Evolutionary conservation across 2,888 invertebrate genomes (phyloP), one percentile per base, ranked within the genome.

Genomic region (Hypolimnas misippus): DNA sequence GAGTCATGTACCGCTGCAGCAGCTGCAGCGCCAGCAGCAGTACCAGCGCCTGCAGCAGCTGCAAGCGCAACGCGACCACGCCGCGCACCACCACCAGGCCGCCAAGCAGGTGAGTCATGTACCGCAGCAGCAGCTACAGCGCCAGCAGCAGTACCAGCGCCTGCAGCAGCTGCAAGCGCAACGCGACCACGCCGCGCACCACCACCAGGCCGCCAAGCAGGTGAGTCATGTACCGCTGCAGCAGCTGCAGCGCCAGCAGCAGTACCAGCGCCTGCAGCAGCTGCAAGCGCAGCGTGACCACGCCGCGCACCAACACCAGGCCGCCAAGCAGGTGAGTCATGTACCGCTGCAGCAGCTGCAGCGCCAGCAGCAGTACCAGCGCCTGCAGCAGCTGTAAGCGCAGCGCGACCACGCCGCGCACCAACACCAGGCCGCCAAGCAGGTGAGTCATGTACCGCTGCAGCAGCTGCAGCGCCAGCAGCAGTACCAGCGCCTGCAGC

Each of bases 101-200:
- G n/a, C n/a, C n/a, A n/a, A 12, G 33, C 33, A 8, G 33, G 33
- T 12, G 86, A 87, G 65, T 74, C 77, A 1, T n/a, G n/a, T n/a
- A n/a, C 83, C 90, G 62, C 78, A 90, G 64, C 89, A 89, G 75
- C 86, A 93, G 76, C 75, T 94, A 75, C 89, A 93, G 77, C 92
- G 94, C 1, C 94, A 94, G 67, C 94, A 94, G 82, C 95, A 95
- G 76, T 93, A 93, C 77, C 93, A 94, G 76, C 89, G 93, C 55
- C 81, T 94, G 70, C 94, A 94, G 73, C 94, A 94, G 76, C 83
- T 94, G 65, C 94, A 94, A 71, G 93, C 93, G 71, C 93, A 93
- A 70, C 78, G 93, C 35, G 94, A 93, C 67, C 93, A 91, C 69
- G 93, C 92, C 55, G 87, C 88, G 35, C 92, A 90, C 62, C 92